phyloP scores from a whole-genome alignment of 30 jellyfish, hydroid and myxozoan genomes.

The Hydractinia echinata region DNA sequence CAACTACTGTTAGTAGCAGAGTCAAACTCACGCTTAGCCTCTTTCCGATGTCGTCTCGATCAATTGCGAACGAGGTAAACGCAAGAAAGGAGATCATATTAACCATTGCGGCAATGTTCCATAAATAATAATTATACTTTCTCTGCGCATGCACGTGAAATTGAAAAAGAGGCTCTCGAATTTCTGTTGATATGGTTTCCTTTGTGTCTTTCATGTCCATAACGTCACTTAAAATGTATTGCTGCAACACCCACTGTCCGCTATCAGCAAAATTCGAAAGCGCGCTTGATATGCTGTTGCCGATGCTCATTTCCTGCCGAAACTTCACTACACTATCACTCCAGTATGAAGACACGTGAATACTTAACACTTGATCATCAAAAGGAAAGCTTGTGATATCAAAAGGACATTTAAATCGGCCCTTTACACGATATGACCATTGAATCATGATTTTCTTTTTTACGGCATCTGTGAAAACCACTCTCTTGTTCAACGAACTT shows the following conservation, averaged over 20 bases:
- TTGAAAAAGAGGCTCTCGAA: conserved; percentile 62
- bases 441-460: conserved; percentile 49
- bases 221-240: conserved; percentile 60
- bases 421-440: conserved; percentile 77
- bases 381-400: conserved; percentile 79
- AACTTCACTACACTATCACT: conserved; percentile 55
- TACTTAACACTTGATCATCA: conserved; percentile 80
- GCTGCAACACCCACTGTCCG: conserved; percentile 82
- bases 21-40: conserved; percentile 77
- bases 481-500: conserved; percentile 56
- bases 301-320: conserved; percentile 60
- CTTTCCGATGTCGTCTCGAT: conserved; percentile 69
- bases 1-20: conserved; percentile 71
- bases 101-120: conserved; percentile 78
- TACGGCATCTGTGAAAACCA: conserved; percentile 45
- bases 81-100: conserved; percentile 65
- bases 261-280: conserved; percentile 68
- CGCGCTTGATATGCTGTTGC: conserved; percentile 66
- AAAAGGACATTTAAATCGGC: conserved; percentile 71
- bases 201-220: conserved; percentile 15
- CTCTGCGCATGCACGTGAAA: conserved; percentile 76
- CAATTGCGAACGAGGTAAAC: conserved; percentile 80
- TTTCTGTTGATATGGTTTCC: conserved; percentile 61
- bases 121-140: conserved; percentile 67
- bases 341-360: conserved; percentile 80